Evolutionary conservation across 2,888 invertebrate species (phyloP).

Genomic region (Polyommatus icarus): DNA sequence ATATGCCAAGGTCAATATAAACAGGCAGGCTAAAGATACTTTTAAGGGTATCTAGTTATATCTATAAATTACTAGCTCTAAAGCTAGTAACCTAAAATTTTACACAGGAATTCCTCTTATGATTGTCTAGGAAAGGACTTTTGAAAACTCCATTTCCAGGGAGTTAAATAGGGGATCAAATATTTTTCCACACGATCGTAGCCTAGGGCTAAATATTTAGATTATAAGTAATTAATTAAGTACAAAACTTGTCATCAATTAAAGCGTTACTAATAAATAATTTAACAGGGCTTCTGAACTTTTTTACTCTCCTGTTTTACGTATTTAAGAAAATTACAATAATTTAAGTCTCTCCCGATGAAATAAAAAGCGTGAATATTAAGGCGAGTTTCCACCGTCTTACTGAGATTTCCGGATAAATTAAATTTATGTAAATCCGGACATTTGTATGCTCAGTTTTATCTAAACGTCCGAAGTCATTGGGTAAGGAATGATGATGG

Average conservation of each 20-base stretch:
- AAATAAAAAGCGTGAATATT: constrained; percentile 23
- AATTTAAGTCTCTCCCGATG: constrained; percentile 14
- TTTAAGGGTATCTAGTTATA: no score
- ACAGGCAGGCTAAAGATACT: neutral
- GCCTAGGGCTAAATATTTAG: neutral
- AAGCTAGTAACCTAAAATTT: no score
- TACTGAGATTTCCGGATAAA: constrained; percentile 26
- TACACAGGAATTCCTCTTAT: no score
- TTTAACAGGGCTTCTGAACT: neutral
- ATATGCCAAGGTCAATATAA: neutral
- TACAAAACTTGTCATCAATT: neutral
- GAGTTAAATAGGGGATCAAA: no score
- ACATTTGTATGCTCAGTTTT: constrained; percentile 28
- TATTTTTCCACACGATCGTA: neutral
- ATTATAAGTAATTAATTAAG: neutral
- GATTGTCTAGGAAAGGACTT: no score
- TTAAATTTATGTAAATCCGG: constrained; percentile 26
- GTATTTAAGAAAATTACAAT: neutral
- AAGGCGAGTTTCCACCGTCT: neutral
- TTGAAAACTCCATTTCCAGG: no score
- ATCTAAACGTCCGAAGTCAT: constrained; percentile 23
- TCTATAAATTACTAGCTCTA: no score
- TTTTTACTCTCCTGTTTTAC: neutral
- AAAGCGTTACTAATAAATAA: neutral
- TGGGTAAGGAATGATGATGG: constrained; percentile 23